Percentiles rank a stretch among this genome's conserved stretches.
Evolutionary conservation across 1,140 invertebrate genomes (phyloP).

Genomic region (Globodera rostochiensis): DNA sequence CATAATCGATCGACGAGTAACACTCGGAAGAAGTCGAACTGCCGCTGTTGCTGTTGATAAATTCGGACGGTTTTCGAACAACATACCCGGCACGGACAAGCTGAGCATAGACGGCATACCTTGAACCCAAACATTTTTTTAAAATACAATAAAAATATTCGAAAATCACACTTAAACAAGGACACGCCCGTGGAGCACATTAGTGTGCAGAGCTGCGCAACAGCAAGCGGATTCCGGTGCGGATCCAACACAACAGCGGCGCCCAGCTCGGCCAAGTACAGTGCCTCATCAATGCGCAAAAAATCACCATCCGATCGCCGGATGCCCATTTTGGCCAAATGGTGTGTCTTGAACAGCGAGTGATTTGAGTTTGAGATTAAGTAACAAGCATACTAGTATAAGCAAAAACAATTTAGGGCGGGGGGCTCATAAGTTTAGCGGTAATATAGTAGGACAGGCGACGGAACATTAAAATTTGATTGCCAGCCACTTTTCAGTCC

Average conservation of each 20-base stretch:
- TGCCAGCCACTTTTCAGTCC: no score
- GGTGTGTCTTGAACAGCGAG: conserved; percentile 18
- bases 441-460: no score
- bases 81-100: conserved; percentile 23
- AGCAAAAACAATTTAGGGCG: background rate
- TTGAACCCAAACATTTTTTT: background rate
- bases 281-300: conserved; percentile 42
- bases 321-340: conserved; percentile 45
- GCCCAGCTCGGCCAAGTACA: conserved; percentile 47
- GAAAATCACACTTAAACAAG: conserved; percentile 14
- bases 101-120: conserved; percentile 20
- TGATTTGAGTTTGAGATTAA: no score
- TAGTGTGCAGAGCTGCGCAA: conserved; percentile 21
- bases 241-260: conserved; percentile 32
- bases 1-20: background rate
- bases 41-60: no score
- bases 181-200: conserved; percentile 9
- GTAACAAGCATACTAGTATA: no score
- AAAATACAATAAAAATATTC: background rate
- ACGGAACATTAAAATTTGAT: no score
- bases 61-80: conserved; percentile 11
- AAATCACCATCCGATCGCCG: conserved; percentile 26
- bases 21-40: background rate
- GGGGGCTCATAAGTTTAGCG: background rate
- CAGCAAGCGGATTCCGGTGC: background rate